Percentiles rank a stretch among this genome's conserved stretches.
phyloP scores from a whole-genome alignment of 2,797 vertebrate genomes.

The Hyperoplus lanceolatus region DNA sequence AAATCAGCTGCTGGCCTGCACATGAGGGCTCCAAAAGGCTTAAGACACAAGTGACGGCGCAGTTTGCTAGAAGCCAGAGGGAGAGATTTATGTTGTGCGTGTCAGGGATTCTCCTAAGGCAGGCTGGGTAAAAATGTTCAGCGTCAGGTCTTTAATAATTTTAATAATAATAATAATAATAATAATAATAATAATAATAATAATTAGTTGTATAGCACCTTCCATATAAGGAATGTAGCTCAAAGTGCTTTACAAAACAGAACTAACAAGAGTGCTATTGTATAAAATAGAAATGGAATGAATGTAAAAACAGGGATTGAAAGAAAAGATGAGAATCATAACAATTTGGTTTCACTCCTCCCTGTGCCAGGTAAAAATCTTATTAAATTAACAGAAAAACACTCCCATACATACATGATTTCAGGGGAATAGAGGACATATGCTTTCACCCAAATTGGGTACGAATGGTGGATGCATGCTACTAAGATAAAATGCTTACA shows the following conservation, averaged over 20 bases:
- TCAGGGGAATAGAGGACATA: constrained; percentile 39
- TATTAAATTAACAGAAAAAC: constrained; percentile 29
- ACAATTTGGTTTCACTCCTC: constrained; percentile 31
- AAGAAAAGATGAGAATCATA: no score
- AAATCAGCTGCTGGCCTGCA: constrained; percentile 46
- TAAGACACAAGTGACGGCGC: constrained; percentile 56
- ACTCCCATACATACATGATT: constrained; percentile 13
- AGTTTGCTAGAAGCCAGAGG: constrained; percentile 50
- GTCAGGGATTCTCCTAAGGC: constrained; percentile 65
- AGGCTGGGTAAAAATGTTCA: constrained; percentile 63
- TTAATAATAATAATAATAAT: no score
- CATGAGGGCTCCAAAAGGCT: constrained; percentile 55
- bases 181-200: no score
- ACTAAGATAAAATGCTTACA: constrained; percentile 30
- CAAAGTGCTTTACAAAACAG: no score
- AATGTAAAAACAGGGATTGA: no score
- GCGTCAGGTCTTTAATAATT: constrained; percentile 64
- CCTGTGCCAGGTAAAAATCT: constrained; percentile 23
- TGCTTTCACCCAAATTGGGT: constrained; percentile 45
- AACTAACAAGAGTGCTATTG: no score
- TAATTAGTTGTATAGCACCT: no score
- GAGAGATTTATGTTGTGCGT: constrained; percentile 68
- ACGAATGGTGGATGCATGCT: constrained; percentile 6
- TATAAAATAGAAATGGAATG: no score
- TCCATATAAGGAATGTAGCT: no score